Percentiles rank a stretch among this genome's conserved stretches.
These are phyloP conservation scores for Lepus townsendii DNA, from an alignment of 2,797 vertebrate species.

Conservation along the genomic window DNA sequence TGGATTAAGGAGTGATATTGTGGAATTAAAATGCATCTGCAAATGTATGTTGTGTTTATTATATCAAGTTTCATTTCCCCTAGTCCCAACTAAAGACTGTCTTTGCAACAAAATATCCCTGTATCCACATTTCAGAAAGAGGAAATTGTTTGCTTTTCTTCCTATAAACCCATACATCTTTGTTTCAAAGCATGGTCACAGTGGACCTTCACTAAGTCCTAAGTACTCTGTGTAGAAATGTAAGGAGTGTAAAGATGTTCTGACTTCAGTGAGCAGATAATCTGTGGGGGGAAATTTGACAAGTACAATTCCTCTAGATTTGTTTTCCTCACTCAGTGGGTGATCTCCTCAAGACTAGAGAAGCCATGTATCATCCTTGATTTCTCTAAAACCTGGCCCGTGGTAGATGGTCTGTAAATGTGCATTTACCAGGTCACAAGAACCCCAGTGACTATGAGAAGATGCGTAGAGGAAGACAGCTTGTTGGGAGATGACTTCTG, in stretches of 20 bases:
- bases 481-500: slow-evolving; percentile 23
- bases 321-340: slow-evolving; percentile 9
- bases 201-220: not conserved
- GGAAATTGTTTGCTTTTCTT: slow-evolving; percentile 48
- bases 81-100: slow-evolving; percentile 1
- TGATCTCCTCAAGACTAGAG: slow-evolving; percentile 22
- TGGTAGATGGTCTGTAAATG: slow-evolving; percentile 28
- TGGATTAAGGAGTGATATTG: slow-evolving; percentile 14
- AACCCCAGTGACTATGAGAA: slow-evolving; percentile 45
- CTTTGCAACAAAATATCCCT: slow-evolving; percentile 39
- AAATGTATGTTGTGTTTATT: slow-evolving; percentile 30
- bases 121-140: slow-evolving; percentile 51
- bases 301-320: slow-evolving; percentile 57
- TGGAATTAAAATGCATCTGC: slow-evolving; percentile 54
- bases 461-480: slow-evolving; percentile 19
- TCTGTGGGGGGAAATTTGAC: slow-evolving; percentile 20
- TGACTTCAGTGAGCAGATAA: slow-evolving; percentile 45
- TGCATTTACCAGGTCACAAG: slow-evolving; percentile 40
- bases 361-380: slow-evolving; percentile 7
- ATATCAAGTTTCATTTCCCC: slow-evolving; percentile 21
- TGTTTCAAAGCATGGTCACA: slow-evolving; percentile 31
- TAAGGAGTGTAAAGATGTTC: slow-evolving; percentile 43
- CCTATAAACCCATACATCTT: slow-evolving; percentile 14
- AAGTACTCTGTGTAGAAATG: not conserved
- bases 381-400: slow-evolving; percentile 26